Base-by-base conservation (phyloP, 2,113 vertebrate species). In the Albula goreensis region DNA sequence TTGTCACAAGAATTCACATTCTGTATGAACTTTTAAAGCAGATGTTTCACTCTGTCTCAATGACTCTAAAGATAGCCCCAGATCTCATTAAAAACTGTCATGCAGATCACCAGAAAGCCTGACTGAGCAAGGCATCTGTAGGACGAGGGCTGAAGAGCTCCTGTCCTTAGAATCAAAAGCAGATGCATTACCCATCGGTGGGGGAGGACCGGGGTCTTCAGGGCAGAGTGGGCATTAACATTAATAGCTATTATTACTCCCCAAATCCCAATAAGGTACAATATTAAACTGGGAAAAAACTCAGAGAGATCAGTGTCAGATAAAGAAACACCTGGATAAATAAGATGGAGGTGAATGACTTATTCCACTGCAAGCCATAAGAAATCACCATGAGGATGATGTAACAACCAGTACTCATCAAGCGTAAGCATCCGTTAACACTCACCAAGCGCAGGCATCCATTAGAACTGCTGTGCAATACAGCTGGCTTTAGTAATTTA, bases 291-390 rank as follows among this genome's bases (percentile, higher is more conserved):
- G 83, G 85, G 83, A 51, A 82, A 85, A 87, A 80, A 86, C 87
- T 81, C 85, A 19, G 63, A 87, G 1, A 41, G 89, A 87, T 87
- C 86, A 90, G 88, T 87, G 87, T 90, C 89, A 87, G 80, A 41
- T 83, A 82, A 81, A 86, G 79, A 88, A 83, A 80, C 83, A 87
- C 52, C 81, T 56, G 50, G 52, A n/a, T 79, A 53, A 84, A 74
- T 17, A 13, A 5, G 48, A 53, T 78, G 82, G 84, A 82, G 74
- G 78, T 82, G 74, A 78, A 9, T 48, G 22, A 70, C 3, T 56
- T 41, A 60, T 10, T 15, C 57, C 57, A 60, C 57, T 60, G 57
- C 12, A 13, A 60, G 17, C 19, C 63, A 70, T 22, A 70, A 70
- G 22, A 5, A 70, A 70, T 22, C 19, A 17, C 63, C 63, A 70